These are phyloP conservation scores for Isichthys henryi DNA, from an alignment of 2,113 vertebrate genomes.

Conservation along the genomic window DNA sequence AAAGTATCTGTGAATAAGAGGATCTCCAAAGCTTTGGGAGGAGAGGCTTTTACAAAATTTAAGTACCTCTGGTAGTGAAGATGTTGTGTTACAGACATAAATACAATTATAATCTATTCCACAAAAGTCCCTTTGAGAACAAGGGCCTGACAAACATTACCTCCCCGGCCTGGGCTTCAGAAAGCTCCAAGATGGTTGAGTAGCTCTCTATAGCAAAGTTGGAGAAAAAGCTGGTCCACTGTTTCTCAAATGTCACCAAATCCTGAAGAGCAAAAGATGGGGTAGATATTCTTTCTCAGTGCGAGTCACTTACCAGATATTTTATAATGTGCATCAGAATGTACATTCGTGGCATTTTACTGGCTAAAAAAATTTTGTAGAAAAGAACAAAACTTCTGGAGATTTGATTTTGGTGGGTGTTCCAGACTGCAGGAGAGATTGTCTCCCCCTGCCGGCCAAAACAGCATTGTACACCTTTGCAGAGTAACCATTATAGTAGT, in stretches of 20 bases:
- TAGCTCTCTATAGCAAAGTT: slow-evolving; percentile 87
- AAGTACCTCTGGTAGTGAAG: not conserved
- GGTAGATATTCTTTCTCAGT: no score
- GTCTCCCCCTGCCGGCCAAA: not conserved
- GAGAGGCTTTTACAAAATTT: not conserved
- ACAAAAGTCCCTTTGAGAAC: not conserved
- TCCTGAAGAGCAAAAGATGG: slow-evolving; percentile 58
- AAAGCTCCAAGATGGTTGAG: slow-evolving; percentile 82
- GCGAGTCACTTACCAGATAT: not conserved
- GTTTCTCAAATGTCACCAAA: slow-evolving; percentile 75
- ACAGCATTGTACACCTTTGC: not conserved
- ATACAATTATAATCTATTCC: not conserved
- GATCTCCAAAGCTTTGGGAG: not conserved
- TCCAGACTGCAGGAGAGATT: not conserved
- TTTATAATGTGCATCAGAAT: not conserved
- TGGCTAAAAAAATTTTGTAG: not conserved
- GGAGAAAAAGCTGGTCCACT: slow-evolving; percentile 84
- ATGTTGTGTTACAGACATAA: not conserved
- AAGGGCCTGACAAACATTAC: slow-evolving; percentile 44
- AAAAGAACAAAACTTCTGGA: not conserved
- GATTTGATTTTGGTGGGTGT: not conserved
- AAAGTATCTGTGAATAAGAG: not conserved
- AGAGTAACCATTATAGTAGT: not conserved
- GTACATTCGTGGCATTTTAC: not conserved
- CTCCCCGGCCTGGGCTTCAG: slow-evolving; percentile 89